phyloP scores from a whole-genome alignment of 2,888 invertebrate genomes.

The Archips crataeganus region DNA sequence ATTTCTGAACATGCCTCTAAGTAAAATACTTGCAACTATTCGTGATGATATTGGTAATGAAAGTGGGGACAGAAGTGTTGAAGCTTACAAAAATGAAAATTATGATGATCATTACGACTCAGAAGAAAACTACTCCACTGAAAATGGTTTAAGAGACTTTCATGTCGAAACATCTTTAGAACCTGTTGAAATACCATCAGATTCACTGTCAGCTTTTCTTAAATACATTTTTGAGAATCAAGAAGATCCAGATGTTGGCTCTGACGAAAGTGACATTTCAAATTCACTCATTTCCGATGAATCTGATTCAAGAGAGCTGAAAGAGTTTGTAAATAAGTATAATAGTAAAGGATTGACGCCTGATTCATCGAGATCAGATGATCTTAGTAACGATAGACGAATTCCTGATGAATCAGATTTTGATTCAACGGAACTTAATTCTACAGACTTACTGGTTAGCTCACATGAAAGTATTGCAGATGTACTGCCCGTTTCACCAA shows the following conservation, averaged over 20 bases:
- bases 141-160: background rate
- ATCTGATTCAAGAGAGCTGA: background rate
- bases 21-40: background rate
- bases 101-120: background rate
- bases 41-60: background rate
- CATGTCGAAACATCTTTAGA: background rate
- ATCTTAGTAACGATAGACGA: background rate
- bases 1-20: background rate
- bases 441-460: background rate
- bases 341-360: background rate
- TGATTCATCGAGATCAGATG: background rate
- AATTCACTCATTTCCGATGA: background rate
- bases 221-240: background rate
- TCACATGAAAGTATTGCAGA: background rate
- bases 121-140: background rate
- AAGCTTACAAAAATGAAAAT: background rate
- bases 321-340: background rate
- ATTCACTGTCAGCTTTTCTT: background rate
- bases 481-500: background rate
- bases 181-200: background rate
- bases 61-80: background rate
- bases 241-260: background rate
- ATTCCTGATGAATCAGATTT: background rate
- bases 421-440: background rate
- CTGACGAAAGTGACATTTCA: background rate